These are phyloP conservation scores for Zeus faber DNA, from an alignment of 2,113 vertebrate species.

Conservation along the genomic window DNA sequence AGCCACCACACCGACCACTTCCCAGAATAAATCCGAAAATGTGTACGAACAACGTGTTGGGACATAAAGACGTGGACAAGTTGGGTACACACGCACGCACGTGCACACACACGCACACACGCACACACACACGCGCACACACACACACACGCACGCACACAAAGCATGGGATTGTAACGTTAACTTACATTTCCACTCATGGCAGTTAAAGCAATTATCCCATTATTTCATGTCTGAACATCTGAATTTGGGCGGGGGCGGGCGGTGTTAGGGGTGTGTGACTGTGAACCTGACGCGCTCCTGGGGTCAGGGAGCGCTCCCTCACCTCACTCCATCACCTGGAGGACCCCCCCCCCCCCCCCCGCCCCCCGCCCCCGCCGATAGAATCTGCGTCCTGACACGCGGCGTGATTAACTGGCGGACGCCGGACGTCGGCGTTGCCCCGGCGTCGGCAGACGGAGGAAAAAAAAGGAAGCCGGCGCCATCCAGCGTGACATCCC, in stretches of 20 bases:
- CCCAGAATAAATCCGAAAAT: too few relatives aligned
- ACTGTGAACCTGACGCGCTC: conserved; percentile 26
- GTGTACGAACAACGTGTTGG: too few relatives aligned
- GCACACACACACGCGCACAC: not conserved
- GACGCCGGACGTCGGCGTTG: conserved; percentile 36
- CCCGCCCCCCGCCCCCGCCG: conserved; percentile 1
- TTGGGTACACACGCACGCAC: not conserved
- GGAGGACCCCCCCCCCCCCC: too few relatives aligned
- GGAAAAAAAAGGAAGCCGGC: conserved; percentile 23
- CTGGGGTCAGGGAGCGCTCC: conserved; percentile 23
- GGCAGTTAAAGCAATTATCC: conserved; percentile 33
- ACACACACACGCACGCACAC: not conserved
- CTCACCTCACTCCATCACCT: conserved; percentile 30
- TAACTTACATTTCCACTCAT: conserved; percentile 17
- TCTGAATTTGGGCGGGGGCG: too few relatives aligned
- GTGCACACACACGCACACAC: not conserved
- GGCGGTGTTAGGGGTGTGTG: conserved; percentile 35
- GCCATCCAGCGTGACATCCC: conserved; percentile 4
- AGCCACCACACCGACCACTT: not conserved
- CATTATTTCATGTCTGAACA: conserved; percentile 11
- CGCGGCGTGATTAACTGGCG: conserved; percentile 43
- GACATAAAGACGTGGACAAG: too few relatives aligned
- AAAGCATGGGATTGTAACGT: conserved; percentile 3
- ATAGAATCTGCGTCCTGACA: conserved; percentile 46
- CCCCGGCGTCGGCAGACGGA: conserved; percentile 35